Conservation (phyloP, 2,888 invertebrate species). For the Lathronympha strigana region DNA sequence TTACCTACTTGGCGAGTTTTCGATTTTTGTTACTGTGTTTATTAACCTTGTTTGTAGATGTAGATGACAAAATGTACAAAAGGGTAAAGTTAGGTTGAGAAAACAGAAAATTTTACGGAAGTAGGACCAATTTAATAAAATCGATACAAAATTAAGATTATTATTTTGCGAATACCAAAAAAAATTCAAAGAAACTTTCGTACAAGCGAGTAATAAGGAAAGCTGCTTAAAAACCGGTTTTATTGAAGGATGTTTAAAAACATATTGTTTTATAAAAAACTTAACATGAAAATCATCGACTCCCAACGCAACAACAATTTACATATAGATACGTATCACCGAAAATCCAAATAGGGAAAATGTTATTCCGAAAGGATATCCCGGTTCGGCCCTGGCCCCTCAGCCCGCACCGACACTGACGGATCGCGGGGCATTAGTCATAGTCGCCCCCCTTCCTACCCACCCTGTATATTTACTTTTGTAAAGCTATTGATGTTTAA, state of each 20-base stretch:
- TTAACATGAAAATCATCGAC: conserved; percentile 44
- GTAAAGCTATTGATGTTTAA: conserved; percentile 84
- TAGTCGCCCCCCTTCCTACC: conserved; percentile 80
- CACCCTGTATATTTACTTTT: conserved; percentile 84
- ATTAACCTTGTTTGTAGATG: background rate
- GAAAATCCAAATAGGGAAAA: conserved; percentile 70
- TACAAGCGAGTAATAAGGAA: too few relatives aligned
- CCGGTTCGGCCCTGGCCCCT: conserved; percentile 77
- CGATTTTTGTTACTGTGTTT: background rate
- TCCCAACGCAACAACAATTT: conserved; percentile 65
- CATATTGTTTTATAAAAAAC: background rate
- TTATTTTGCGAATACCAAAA: too few relatives aligned
- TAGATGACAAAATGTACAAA: too few relatives aligned
- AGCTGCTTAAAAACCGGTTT: too few relatives aligned
- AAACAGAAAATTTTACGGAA: too few relatives aligned
- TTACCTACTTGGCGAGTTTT: background rate
- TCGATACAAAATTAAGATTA: too few relatives aligned
- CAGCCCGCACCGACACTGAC: conserved; percentile 86
- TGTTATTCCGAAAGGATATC: conserved; percentile 78
- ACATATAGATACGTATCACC: conserved; percentile 77
- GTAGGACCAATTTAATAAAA: too few relatives aligned
- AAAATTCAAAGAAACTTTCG: too few relatives aligned
- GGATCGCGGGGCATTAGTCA: conserved; percentile 88
- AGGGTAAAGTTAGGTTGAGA: too few relatives aligned
- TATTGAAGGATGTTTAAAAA: too few relatives aligned